A percentile compares a stretch with the other conserved stretches of the same genome.
phyloP scores from a whole-genome alignment of 2,888 invertebrate species.

The Tillus elongatus region DNA sequence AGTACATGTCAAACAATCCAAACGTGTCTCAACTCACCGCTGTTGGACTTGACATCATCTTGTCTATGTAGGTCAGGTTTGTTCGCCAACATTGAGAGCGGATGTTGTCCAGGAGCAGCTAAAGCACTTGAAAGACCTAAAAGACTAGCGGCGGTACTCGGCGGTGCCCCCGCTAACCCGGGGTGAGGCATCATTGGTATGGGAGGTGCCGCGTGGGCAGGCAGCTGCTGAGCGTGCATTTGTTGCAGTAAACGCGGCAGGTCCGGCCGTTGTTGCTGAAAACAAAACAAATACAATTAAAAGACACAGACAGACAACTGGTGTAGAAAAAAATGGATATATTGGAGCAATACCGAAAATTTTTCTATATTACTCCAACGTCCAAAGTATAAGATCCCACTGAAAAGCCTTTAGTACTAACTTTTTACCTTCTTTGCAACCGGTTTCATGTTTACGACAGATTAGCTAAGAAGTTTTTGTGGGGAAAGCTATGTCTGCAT shows the following conservation, averaged over 20 bases:
- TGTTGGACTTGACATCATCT: constrained; percentile 65
- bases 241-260: constrained; percentile 77
- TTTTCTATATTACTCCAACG: no score
- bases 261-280: constrained; percentile 79
- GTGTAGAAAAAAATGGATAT: no score
- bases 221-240: constrained; percentile 86
- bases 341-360: no score
- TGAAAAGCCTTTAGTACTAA: no score
- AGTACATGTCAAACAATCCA: no score
- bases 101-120: constrained; percentile 60
- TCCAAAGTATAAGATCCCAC: no score
- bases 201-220: constrained; percentile 64
- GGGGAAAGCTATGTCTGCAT: no score
- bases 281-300: no score
- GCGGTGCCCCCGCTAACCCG: constrained; percentile 48
- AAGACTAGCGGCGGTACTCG: constrained; percentile 49
- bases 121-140: constrained; percentile 53
- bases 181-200: constrained; percentile 62
- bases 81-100: constrained; percentile 65
- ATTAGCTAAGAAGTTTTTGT: no score
- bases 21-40: constrained; percentile 56
- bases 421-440: no score
- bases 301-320: constrained; percentile 11
- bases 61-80: constrained; percentile 71
- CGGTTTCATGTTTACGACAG: no score